Percentiles rank a stretch among this genome's conserved stretches.
These are phyloP conservation scores for Drosophila arizonae DNA, from an alignment of 1,140 invertebrate species.

Conservation along the genomic window DNA sequence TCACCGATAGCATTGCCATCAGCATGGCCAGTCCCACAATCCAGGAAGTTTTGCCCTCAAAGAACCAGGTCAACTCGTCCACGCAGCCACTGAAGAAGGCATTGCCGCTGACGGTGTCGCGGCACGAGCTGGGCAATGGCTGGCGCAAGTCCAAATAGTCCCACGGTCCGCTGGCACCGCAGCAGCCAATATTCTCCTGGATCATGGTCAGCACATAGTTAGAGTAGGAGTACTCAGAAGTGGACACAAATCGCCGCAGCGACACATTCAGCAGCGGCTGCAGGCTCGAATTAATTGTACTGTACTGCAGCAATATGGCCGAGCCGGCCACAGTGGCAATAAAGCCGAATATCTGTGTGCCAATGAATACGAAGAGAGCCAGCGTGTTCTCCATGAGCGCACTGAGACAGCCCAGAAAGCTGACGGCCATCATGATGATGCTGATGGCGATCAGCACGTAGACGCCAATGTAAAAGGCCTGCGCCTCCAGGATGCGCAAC, in stretches of 20 bases:
- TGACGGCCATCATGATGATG: constrained; percentile 88
- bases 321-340: constrained; percentile 89
- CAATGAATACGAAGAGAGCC: constrained; percentile 86
- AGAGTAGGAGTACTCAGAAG: constrained; percentile 86
- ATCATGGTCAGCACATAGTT: constrained; percentile 88
- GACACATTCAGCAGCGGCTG: constrained; percentile 89
- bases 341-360: constrained; percentile 88
- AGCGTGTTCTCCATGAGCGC: constrained; percentile 87
- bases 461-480: constrained; percentile 90
- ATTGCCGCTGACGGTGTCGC: constrained; percentile 93
- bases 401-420: constrained; percentile 89
- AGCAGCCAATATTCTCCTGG: constrained; percentile 94
- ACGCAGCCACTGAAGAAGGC: constrained; percentile 94
- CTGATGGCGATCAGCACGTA: constrained; percentile 90
- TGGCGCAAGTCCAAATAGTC: constrained; percentile 90
- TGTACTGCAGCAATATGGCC: constrained; percentile 90
- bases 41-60: constrained; percentile 92
- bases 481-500: constrained; percentile 88
- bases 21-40: constrained; percentile 90
- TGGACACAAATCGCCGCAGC: constrained; percentile 88
- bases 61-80: constrained; percentile 92
- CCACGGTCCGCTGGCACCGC: constrained; percentile 91
- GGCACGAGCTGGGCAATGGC: constrained; percentile 90
- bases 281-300: constrained; percentile 89
- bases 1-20: constrained; percentile 89